Percentiles rank a stretch among this genome's conserved stretches.
Evolutionary conservation across 2,113 vertebrate genomes (phyloP).

Genomic region (Siniperca knerii): DNA sequence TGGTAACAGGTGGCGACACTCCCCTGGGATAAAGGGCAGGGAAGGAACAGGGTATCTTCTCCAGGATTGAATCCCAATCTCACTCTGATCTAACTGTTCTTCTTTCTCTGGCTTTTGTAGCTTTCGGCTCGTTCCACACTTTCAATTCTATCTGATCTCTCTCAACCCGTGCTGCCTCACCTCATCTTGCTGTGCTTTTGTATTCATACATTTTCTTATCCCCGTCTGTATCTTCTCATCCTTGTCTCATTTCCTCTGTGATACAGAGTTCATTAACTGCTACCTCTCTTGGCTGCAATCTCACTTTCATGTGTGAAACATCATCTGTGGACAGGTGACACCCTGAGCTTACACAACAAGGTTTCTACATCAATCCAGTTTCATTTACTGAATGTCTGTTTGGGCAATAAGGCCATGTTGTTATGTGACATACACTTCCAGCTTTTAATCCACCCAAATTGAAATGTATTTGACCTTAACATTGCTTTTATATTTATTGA

Average conservation of each 20-base stretch:
- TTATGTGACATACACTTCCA: conserved; percentile 27
- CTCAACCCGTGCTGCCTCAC: conserved; percentile 39
- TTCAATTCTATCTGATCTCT: conserved; percentile 66
- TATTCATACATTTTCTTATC: conserved; percentile 71
- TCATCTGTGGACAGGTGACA: conserved; percentile 38
- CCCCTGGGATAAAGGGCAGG: conserved; percentile 43
- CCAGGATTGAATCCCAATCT: conserved; percentile 67
- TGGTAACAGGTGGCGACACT: conserved; percentile 51
- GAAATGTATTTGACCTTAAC: conserved; percentile 56
- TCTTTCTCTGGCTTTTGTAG: conserved; percentile 57
- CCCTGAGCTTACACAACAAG: conserved; percentile 30
- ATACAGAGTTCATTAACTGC: conserved; percentile 59
- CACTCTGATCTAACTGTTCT: conserved; percentile 62
- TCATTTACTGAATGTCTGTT: conserved; percentile 52
- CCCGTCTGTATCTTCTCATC: conserved; percentile 55
- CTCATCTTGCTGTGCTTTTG: conserved; percentile 62
- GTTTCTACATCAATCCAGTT: conserved; percentile 41
- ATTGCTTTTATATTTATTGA: conserved; percentile 53
- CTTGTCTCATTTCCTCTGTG: conserved; percentile 35
- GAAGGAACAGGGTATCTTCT: conserved; percentile 62
- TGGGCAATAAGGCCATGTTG: conserved; percentile 23
- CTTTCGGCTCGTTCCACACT: conserved; percentile 45
- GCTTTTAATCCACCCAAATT: conserved; percentile 56
- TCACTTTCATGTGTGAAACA: conserved; percentile 16
- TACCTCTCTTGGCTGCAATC: conserved; percentile 30